phyloP scores from a whole-genome alignment of 2,797 vertebrate genomes.

The Chromobotia macracanthus region DNA sequence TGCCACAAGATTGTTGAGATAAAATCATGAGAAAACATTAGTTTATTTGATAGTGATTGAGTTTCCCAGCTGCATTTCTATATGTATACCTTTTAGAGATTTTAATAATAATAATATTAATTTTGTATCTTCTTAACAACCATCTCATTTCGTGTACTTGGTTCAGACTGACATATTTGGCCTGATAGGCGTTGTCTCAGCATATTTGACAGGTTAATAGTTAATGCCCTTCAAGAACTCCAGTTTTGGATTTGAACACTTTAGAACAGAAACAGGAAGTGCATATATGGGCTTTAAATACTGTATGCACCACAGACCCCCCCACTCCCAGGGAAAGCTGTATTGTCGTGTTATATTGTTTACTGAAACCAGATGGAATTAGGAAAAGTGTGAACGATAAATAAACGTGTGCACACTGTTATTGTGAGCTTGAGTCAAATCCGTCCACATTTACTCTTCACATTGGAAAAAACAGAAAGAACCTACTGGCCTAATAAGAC shows the following conservation, averaged over 20 bases:
- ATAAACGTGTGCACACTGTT: constrained; percentile 55
- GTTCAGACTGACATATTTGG: too few relatives aligned
- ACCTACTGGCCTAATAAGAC: too few relatives aligned
- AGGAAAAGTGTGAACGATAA: constrained; percentile 29
- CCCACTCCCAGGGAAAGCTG: background rate
- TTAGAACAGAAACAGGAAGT: background rate
- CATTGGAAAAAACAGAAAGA: constrained; percentile 11
- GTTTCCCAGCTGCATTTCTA: background rate
- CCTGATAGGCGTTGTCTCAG: too few relatives aligned
- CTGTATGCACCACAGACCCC: background rate
- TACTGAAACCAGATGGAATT: constrained; percentile 31
- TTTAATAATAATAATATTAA: too few relatives aligned
- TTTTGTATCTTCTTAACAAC: too few relatives aligned
- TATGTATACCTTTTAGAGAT: background rate
- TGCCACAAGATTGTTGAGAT: background rate
- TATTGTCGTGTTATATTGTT: background rate
- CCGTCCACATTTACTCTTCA: constrained; percentile 1
- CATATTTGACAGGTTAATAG: too few relatives aligned
- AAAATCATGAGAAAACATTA: background rate
- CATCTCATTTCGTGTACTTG: too few relatives aligned
- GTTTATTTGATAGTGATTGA: background rate
- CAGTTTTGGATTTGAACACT: too few relatives aligned
- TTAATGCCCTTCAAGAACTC: too few relatives aligned
- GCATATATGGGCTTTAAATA: background rate
- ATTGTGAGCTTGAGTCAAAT: constrained; percentile 64